phyloP scores from a whole-genome alignment of 2,888 invertebrate genomes.

The Ophion ventricosus region DNA sequence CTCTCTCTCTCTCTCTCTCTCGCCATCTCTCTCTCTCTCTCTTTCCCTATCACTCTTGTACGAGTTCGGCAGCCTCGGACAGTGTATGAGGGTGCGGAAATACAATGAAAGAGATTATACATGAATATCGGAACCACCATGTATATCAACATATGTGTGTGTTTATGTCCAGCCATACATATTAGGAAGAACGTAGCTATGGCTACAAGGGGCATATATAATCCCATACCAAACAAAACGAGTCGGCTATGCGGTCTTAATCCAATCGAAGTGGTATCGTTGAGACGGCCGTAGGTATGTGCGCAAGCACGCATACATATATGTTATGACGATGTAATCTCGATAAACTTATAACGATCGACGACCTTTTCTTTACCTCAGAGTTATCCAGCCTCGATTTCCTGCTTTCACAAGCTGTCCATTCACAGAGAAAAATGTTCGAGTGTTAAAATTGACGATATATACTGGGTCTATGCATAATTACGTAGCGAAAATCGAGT shows the following conservation, averaged over 20 bases:
- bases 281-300: slow-evolving; percentile 2
- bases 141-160: slow-evolving; percentile 7
- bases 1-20: slow-evolving; percentile 6
- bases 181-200: slow-evolving; percentile 41
- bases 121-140: slow-evolving; percentile 53
- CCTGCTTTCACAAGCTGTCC: slow-evolving; percentile 3
- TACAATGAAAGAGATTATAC: slow-evolving; percentile 66
- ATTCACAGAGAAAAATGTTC: too few species aligned
- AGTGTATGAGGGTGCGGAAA: slow-evolving; percentile 40
- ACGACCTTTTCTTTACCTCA: slow-evolving; percentile 38
- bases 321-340: slow-evolving; percentile 31
- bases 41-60: neutral
- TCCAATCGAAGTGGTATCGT: slow-evolving; percentile 63
- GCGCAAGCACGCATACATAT: slow-evolving; percentile 10
- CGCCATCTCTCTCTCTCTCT: slow-evolving; percentile 19
- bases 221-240: slow-evolving; percentile 60
- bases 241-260: slow-evolving; percentile 65
- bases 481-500: too few species aligned
- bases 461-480: too few species aligned
- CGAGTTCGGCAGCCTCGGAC: slow-evolving; percentile 58
- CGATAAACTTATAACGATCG: slow-evolving; percentile 57
- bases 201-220: neutral
- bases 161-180: neutral
- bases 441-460: neutral
- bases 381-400: slow-evolving; percentile 27